Evolutionary conservation across 2,113 vertebrate genomes (phyloP).

Genomic region (Anseranas semipalmata): DNA sequence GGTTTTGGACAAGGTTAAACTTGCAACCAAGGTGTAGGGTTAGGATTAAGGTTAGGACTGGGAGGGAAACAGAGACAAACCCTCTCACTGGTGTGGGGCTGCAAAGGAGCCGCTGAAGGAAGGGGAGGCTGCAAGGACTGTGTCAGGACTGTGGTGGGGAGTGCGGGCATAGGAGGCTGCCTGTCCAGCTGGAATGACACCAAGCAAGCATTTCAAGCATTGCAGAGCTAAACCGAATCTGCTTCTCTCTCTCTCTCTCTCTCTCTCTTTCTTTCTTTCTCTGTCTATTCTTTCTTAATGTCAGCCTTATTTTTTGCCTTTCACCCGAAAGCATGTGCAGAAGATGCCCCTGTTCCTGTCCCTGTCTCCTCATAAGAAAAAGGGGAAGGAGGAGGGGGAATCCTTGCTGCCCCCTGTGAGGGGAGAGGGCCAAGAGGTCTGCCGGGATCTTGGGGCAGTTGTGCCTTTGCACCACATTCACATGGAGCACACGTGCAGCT

Average conservation of each 20-base stretch:
- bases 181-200: background rate
- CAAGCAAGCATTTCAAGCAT: background rate
- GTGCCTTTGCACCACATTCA: background rate
- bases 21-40: background rate
- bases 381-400: background rate
- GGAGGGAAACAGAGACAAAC: background rate
- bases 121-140: background rate
- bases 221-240: background rate
- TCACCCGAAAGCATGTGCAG: background rate
- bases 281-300: background rate
- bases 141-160: background rate
- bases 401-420: background rate
- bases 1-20: background rate
- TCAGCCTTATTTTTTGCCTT: background rate
- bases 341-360: background rate
- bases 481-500: background rate
- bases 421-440: background rate
- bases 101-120: background rate
- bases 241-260: background rate
- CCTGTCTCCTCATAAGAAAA: background rate
- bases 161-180: background rate
- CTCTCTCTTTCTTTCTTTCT: background rate
- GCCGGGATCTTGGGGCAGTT: background rate
- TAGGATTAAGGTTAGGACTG: background rate
- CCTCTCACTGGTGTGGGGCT: background rate